A percentile compares a stretch with the other conserved stretches of the same genome.
Conservation (phyloP, 2,113 vertebrate species). For the Pipra filicauda region DNA sequence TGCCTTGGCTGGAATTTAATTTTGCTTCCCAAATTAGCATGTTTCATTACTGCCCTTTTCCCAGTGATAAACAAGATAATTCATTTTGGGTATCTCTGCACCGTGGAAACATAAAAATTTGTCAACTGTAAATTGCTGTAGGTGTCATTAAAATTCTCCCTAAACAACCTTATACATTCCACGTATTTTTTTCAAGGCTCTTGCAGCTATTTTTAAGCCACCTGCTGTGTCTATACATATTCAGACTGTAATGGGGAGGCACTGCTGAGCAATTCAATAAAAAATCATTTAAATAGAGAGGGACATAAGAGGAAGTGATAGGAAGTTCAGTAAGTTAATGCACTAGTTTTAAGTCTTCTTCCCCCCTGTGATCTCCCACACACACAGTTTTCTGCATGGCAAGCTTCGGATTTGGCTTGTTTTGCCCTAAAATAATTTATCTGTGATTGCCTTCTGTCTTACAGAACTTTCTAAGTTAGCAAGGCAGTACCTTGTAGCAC, state of each 20-base stretch:
- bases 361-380: neutral
- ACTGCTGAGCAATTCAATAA: conserved; percentile 68
- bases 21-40: conserved; percentile 63
- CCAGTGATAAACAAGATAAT: conserved; percentile 73
- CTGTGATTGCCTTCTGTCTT: neutral
- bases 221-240: conserved; percentile 77
- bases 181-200: conserved; percentile 27
- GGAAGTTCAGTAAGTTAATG: conserved; percentile 49
- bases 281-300: conserved; percentile 61
- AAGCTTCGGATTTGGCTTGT: neutral
- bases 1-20: conserved; percentile 69
- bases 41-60: conserved; percentile 68
- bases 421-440: neutral
- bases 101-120: conserved; percentile 71
- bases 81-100: conserved; percentile 65
- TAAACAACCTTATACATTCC: conserved; percentile 61
- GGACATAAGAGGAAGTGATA: neutral
- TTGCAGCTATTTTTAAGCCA: conserved; percentile 70
- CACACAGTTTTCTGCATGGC: neutral
- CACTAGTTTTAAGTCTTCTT: neutral
- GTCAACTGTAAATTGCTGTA: conserved; percentile 71
- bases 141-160: conserved; percentile 74
- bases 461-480: neutral
- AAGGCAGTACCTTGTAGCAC: neutral
- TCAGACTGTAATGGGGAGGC: conserved; percentile 66